A percentile compares a stretch with the other conserved stretches of the same genome.
Evolutionary conservation across 1,140 invertebrate genomes (phyloP).

Genomic region (Saccostrea echinata): DNA sequence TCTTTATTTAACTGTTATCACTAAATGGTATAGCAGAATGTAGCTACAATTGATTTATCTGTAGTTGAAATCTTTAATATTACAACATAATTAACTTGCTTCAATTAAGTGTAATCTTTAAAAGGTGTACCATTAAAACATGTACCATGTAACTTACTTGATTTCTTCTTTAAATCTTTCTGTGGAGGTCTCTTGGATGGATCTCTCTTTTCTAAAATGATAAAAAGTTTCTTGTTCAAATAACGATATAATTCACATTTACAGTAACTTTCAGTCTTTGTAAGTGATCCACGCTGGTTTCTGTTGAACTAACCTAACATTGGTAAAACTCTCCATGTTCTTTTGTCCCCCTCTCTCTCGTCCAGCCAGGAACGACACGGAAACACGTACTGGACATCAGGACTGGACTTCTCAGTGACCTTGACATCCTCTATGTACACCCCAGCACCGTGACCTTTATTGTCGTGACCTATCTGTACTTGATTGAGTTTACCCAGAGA

Average conservation of each 20-base stretch:
- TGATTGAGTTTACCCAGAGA: slow-evolving; percentile 63
- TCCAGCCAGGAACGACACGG: slow-evolving; percentile 73
- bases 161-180: slow-evolving; percentile 33
- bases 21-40: too few relatives aligned
- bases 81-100: too few relatives aligned
- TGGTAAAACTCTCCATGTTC: slow-evolving; percentile 66
- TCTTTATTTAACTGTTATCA: too few relatives aligned
- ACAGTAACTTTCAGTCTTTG: background rate
- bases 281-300: background rate
- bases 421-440: slow-evolving; percentile 71
- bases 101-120: too few relatives aligned
- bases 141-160: background rate
- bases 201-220: slow-evolving; percentile 50
- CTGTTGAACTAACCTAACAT: slow-evolving; percentile 54
- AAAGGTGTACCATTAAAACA: background rate
- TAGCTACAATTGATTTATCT: too few relatives aligned
- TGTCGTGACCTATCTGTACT: slow-evolving; percentile 71
- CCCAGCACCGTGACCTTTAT: slow-evolving; percentile 72
- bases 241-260: background rate
- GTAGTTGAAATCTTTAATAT: too few relatives aligned
- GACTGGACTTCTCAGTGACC: slow-evolving; percentile 61
- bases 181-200: slow-evolving; percentile 36
- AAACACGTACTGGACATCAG: slow-evolving; percentile 60
- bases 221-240: background rate
- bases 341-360: slow-evolving; percentile 69